A percentile compares a stretch with the other conserved stretches of the same genome.
phyloP scores from a whole-genome alignment of 1,140 invertebrate genomes.

The Drusus annulatus region DNA sequence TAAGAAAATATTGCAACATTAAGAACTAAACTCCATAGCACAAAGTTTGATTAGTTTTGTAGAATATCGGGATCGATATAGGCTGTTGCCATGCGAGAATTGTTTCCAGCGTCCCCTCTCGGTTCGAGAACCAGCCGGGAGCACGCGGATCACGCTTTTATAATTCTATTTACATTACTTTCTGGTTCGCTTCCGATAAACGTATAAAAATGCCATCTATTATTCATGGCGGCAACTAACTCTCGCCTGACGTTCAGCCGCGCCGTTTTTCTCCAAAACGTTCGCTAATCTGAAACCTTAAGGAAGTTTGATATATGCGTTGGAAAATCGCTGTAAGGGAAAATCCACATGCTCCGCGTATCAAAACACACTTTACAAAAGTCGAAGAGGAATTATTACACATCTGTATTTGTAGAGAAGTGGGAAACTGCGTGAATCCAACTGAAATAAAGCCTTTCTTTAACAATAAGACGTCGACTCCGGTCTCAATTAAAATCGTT shows the following conservation, averaged over 20 bases:
- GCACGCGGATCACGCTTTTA: conserved; percentile 30
- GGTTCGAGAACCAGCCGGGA: not conserved
- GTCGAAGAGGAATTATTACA: too few species aligned
- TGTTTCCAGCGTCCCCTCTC: not conserved
- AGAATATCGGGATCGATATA: not conserved
- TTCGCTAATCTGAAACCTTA: conserved; percentile 43
- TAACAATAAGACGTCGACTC: too few species aligned
- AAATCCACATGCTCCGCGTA: conserved; percentile 1
- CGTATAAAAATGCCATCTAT: conserved; percentile 52
- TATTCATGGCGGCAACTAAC: conserved; percentile 48
- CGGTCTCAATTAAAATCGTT: too few species aligned
- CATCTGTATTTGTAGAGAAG: too few species aligned
- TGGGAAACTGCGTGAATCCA: too few species aligned
- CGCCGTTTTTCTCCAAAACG: conserved; percentile 29
- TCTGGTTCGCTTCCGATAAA: conserved; percentile 39
- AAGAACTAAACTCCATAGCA: not conserved
- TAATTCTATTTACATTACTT: conserved; percentile 53
- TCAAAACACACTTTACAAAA: conserved; percentile 6
- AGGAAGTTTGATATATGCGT: conserved; percentile 31
- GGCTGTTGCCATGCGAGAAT: too few species aligned
- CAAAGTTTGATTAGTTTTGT: not conserved
- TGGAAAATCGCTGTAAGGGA: not conserved
- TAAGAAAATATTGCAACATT: too few species aligned
- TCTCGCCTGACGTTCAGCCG: conserved; percentile 27
- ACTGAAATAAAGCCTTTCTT: too few species aligned